Base-by-base conservation (phyloP, 2,888 invertebrate species). In the Ormyrus nitidulus region DNA sequence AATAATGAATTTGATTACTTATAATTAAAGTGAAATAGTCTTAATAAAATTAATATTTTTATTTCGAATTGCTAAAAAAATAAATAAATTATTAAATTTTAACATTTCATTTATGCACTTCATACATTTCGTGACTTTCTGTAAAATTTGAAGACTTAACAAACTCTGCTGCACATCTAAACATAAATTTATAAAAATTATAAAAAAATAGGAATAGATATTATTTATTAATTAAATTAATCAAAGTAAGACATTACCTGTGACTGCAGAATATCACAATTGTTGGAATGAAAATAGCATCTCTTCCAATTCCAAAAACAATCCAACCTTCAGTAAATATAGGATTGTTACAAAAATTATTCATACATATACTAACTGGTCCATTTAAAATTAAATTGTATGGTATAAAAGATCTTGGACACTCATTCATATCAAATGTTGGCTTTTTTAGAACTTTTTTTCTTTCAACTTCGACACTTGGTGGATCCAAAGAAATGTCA, bases 251-350 rank as follows among this genome's bases (percentile, higher is more conserved):
- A 48, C 58, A 46, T 73, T 86, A 89, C 88, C 85, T 88, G 83
- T 84, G 86, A 66, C 85, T 85, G 74, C 89, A 89, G 54, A 86
- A 88, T 69, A 88, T 82, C 62, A 86, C 85, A 70, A 87, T 82
- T 59, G 86, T 86, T 79, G 85, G 85, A 81, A 87, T 81, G 13
- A 82, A 77, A 62, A 86, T 84, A 64, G 74, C 77, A 19, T 84
- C 79, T 71, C 81, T 82, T 11, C 79, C 82, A 51, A 84, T 69
- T 53, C 87, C 87, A 72, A 86, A 82, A 64, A 86, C 82, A n/a
- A 88, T 79, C 89, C 89, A 89, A 56, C 88, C 85, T 84, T 89
- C 89, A 49, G 89, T 88, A 75, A 89, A 89, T 68, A 89, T 89
- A 58, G 89, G 86, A 73, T 88, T 85, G 73, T 86, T 85, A 75